Percentiles rank a stretch among this genome's conserved stretches.
phyloP scores from a whole-genome alignment of 2,113 vertebrate genomes.

The Pardalotus punctatus region DNA sequence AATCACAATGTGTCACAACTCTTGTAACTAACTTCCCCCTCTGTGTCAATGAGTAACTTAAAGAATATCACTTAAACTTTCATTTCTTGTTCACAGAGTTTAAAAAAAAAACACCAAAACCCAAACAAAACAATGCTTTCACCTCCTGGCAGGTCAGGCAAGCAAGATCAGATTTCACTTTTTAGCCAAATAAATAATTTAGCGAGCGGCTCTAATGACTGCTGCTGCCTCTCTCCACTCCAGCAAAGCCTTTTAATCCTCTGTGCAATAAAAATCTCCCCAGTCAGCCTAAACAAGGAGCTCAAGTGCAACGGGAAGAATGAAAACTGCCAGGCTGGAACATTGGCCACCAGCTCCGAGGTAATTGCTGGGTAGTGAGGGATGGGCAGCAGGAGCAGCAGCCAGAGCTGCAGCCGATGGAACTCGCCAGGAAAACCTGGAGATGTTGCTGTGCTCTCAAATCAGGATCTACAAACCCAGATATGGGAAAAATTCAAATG shows the following conservation, averaged over 20 bases:
- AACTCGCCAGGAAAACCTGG: background rate
- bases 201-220: background rate
- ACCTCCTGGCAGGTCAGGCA: constrained; percentile 8
- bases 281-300: background rate
- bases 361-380: background rate
- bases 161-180: constrained; percentile 26
- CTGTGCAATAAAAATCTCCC: background rate
- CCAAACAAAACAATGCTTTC: background rate
- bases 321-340: constrained; percentile 21
- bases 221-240: background rate
- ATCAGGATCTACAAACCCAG: background rate
- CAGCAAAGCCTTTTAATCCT: background rate
- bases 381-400: background rate
- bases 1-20: background rate
- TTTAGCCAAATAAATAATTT: constrained; percentile 50
- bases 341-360: background rate
- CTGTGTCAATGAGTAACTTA: background rate
- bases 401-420: background rate
- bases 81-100: background rate
- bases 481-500: background rate
- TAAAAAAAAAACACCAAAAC: background rate
- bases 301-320: background rate
- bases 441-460: background rate
- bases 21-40: background rate
- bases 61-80: background rate